phyloP scores from a whole-genome alignment of 2,888 invertebrate species.

The Sesia bembeciformis region DNA sequence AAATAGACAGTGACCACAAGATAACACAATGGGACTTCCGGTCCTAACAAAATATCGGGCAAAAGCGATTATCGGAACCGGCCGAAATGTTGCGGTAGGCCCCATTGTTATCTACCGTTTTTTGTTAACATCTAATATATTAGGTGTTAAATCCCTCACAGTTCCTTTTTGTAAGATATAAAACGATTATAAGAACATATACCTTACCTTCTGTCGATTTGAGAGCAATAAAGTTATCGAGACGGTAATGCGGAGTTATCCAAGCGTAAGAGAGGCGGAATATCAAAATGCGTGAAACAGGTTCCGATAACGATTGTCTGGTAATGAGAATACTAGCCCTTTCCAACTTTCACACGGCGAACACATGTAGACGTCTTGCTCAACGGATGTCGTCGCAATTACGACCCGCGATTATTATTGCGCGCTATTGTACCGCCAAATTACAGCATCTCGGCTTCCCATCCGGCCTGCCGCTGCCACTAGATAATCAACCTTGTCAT shows the following conservation, averaged over 20 bases:
- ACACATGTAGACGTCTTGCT: slow-evolving; percentile 24
- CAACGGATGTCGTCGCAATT: slow-evolving; percentile 69
- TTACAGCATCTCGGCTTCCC: slow-evolving; percentile 68
- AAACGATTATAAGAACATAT: slow-evolving; percentile 9
- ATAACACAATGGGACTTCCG: slow-evolving; percentile 51
- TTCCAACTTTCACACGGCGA: slow-evolving; percentile 62
- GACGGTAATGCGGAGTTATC: slow-evolving; percentile 21
- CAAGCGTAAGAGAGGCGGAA: slow-evolving; percentile 35
- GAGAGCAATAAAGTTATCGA: slow-evolving; percentile 35
- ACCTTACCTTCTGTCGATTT: slow-evolving; percentile 29
- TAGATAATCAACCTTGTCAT: slow-evolving; percentile 20
- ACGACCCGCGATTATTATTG: slow-evolving; percentile 63
- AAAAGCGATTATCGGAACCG: slow-evolving; percentile 22
- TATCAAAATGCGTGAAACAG: not conserved
- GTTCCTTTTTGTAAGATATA: slow-evolving; percentile 19
- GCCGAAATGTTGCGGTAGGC: slow-evolving; percentile 36
- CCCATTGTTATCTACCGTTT: slow-evolving; percentile 23
- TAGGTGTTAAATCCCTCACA: slow-evolving; percentile 40
- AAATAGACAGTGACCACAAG: slow-evolving; percentile 44
- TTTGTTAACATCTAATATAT: slow-evolving; percentile 21
- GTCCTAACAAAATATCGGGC: slow-evolving; percentile 30
- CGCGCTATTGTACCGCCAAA: slow-evolving; percentile 65
- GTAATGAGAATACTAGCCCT: slow-evolving; percentile 24
- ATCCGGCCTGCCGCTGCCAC: slow-evolving; percentile 41
- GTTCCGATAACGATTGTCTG: slow-evolving; percentile 36